Evolutionary conservation across 37 sponge, comb jelly and placozoan genomes (phyloP).

Genomic region (Chondrosia reniformis): DNA sequence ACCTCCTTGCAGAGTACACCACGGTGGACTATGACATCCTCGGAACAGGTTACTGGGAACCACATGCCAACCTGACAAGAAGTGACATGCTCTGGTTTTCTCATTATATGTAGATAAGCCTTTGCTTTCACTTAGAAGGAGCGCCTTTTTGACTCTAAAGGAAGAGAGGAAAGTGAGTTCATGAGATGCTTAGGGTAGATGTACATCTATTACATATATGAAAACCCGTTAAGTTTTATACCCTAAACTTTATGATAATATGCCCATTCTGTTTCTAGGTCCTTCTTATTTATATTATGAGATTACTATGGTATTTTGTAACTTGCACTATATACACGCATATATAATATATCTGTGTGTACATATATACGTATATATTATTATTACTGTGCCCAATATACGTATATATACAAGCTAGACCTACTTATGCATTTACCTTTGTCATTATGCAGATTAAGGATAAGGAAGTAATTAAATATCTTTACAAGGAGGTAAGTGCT

Average conservation of each 20-base stretch:
- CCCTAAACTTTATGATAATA: too few species aligned
- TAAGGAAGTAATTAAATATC: conserved; percentile 46
- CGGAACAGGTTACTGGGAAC: conserved; percentile 28
- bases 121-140: conserved; percentile 59
- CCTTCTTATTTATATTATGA: too few species aligned
- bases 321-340: too few species aligned
- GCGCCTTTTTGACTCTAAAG: conserved; percentile 57
- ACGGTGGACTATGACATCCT: conserved; percentile 38
- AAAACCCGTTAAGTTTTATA: too few species aligned
- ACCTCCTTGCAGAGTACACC: conserved; percentile 74
- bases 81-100: not conserved
- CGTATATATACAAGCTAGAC: not conserved
- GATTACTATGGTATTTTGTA: too few species aligned
- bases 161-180: conserved; percentile 55
- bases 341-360: too few species aligned
- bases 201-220: too few species aligned
- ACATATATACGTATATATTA: too few species aligned
- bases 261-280: too few species aligned
- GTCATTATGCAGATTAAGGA: conserved; percentile 17
- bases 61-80: too few species aligned
- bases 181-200: not conserved
- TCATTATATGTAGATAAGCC: conserved; percentile 50
- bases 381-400: too few species aligned
- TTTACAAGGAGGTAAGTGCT: conserved; percentile 64
- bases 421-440: not conserved